Conservation (phyloP, 2,888 invertebrate genomes). For the Tetrapedia diversipes region DNA sequence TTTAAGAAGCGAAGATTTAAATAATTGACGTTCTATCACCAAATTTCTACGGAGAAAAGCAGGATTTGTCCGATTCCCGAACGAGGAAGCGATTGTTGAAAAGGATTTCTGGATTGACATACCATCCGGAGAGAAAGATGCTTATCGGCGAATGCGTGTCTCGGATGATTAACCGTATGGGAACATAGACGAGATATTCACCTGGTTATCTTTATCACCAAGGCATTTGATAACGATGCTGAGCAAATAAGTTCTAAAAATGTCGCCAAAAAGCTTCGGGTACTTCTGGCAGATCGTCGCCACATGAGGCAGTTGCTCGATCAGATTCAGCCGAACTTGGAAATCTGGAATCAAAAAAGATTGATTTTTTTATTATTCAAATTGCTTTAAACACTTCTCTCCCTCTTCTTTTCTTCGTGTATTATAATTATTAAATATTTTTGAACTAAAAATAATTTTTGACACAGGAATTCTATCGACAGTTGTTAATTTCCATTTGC, state of each 20-base stretch:
- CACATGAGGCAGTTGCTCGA: constrained; percentile 88
- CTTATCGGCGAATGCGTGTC: not conserved
- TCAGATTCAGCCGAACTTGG: constrained; percentile 85
- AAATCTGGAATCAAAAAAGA: constrained; percentile 84
- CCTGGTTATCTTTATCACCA: constrained; percentile 86
- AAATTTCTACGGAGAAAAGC: not conserved
- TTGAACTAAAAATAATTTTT: too few species aligned
- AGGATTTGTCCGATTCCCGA: not conserved
- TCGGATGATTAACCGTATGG: too few species aligned
- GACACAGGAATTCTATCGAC: too few species aligned
- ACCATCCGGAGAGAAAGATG: not conserved
- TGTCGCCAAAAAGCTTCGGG: constrained; percentile 83
- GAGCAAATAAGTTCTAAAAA: constrained; percentile 85
- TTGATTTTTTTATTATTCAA: not conserved
- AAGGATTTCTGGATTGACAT: not conserved
- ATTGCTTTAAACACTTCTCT: too few species aligned
- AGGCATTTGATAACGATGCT: constrained; percentile 87
- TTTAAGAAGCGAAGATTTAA: too few species aligned
- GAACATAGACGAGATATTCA: constrained; percentile 70
- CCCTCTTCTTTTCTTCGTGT: not conserved
- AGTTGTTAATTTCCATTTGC: too few species aligned
- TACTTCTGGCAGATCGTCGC: constrained; percentile 86
- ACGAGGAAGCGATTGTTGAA: not conserved
- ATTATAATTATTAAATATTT: too few species aligned
- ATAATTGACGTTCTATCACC: too few species aligned